Base-by-base conservation (phyloP, 1,140 invertebrate genomes). In the Bombus ignitus region DNA sequence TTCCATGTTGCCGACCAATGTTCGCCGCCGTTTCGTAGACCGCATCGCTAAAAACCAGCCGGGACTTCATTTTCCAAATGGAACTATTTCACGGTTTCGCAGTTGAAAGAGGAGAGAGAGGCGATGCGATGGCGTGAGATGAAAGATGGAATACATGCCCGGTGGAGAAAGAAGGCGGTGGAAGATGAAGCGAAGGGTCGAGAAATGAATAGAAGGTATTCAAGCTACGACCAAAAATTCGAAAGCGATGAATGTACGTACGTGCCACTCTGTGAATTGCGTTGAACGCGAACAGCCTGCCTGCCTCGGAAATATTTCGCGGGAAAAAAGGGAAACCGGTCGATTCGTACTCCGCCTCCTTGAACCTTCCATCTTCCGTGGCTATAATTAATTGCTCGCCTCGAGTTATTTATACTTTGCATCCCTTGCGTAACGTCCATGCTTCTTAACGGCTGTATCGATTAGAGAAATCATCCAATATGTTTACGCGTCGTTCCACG, bases 51-150 rank as follows among this genome's bases (percentile, higher is more conserved):
- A 86, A 86, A 84, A 87, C 53, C 77, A 2, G 65, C 70, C 35
- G 18, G 83, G 77, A 84, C 85, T 75, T 89, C 88, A 88, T 91
- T 91, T 91, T 66, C 76, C 84, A 91, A 91, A 91, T 89, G 86
- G 89, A 88, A 87, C 89, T 71, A 85, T 87, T 87, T 83, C 83
- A 71, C 86, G 47, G 75, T 35, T 80, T 70, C 42, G 15, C 57
- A 35, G 76, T 13, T 70, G 57, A 32, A 42, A n/a, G 12, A 8
- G 25, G 22, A 35, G 57, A 28, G 37, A 47, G 3, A 10, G 39
- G 13, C 47, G 8, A 28, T 12, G 25, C 2, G 39, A 15, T 42
- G 6, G 35, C 22, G 25, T 25, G 37, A 53, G 75, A 79, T 32
- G 59, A 53, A 78, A 35, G 74, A 81, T 13, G 32, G 25, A 44